Conservation (phyloP, 2,113 vertebrate genomes). For the Pedionomus torquatus region DNA sequence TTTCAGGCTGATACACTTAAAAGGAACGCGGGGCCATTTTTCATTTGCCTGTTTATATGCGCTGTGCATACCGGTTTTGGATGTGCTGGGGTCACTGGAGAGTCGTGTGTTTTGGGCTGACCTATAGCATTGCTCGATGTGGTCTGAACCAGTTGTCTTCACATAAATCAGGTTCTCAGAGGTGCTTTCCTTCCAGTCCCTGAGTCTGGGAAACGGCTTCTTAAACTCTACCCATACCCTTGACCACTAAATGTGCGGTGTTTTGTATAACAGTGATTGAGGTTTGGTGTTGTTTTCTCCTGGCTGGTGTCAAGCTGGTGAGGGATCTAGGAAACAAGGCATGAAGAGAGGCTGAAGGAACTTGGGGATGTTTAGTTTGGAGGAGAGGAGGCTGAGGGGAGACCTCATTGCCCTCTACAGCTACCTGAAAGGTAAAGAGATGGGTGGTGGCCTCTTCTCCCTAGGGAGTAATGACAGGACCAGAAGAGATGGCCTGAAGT, state of each 20-base stretch:
- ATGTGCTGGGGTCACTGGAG: not conserved
- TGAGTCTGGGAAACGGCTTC: not conserved
- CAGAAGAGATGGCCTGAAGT: too few relatives aligned
- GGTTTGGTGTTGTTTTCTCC: not conserved
- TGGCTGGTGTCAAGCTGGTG: not conserved
- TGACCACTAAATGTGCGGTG: not conserved
- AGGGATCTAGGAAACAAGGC: too few relatives aligned
- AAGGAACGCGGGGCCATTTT: accelerated
- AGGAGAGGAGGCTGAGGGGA: too few relatives aligned
- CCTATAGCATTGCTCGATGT: not conserved
- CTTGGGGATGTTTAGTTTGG: too few relatives aligned
- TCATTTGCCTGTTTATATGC: not conserved
- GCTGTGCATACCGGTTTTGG: not conserved
- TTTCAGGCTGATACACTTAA: not conserved
- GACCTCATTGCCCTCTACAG: too few relatives aligned
- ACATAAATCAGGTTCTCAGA: not conserved
- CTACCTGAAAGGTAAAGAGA: too few relatives aligned
- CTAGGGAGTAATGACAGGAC: too few relatives aligned
- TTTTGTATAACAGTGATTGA: not conserved
- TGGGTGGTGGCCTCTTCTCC: too few relatives aligned
- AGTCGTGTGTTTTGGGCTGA: not conserved
- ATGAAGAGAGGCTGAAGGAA: too few relatives aligned
- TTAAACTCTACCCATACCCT: not conserved
- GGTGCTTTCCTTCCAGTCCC: not conserved
- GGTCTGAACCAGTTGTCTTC: not conserved